Evolutionary conservation across 2,888 invertebrate genomes (phyloP).

Genomic region (Metallyticus violacea): DNA sequence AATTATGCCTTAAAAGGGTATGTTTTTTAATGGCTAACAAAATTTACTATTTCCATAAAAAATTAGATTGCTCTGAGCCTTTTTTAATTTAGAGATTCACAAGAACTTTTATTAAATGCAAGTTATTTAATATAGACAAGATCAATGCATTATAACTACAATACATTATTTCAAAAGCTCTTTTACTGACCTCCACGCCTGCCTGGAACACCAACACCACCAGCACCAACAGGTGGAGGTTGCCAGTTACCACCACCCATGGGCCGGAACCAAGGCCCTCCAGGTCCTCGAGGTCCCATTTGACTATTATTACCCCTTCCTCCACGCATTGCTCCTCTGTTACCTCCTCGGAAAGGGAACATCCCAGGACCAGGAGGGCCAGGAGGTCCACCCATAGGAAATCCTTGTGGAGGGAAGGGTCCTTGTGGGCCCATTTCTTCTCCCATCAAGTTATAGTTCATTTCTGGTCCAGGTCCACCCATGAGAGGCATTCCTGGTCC

Average conservation of each 20-base stretch:
- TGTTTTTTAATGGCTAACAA: too few species aligned
- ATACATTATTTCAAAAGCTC: background rate
- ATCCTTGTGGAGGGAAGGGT: slow-evolving; percentile 19
- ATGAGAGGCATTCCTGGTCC: background rate
- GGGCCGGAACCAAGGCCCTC: background rate
- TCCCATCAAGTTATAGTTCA: slow-evolving; percentile 47
- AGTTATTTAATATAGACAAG: too few species aligned
- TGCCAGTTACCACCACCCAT: slow-evolving; percentile 44
- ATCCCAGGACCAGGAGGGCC: slow-evolving; percentile 41
- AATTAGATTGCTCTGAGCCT: too few species aligned
- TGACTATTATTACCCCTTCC: background rate
- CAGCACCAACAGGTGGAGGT: slow-evolving; percentile 48
- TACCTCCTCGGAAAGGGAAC: slow-evolving; percentile 33
- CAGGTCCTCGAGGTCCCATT: background rate
- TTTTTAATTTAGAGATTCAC: too few species aligned
- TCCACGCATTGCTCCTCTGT: slow-evolving; percentile 4
- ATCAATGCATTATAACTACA: too few species aligned
- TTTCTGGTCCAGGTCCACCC: slow-evolving; percentile 9
- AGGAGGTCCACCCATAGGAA: slow-evolving; percentile 43
- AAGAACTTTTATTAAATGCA: too few species aligned
- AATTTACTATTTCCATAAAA: too few species aligned
- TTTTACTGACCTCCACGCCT: slow-evolving; percentile 46
- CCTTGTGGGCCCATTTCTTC: slow-evolving; percentile 37
- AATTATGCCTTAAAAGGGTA: too few species aligned
- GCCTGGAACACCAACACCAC: slow-evolving; percentile 42